Base-by-base conservation (phyloP, 2,113 vertebrate genomes). In the Amazona guildingii region DNA sequence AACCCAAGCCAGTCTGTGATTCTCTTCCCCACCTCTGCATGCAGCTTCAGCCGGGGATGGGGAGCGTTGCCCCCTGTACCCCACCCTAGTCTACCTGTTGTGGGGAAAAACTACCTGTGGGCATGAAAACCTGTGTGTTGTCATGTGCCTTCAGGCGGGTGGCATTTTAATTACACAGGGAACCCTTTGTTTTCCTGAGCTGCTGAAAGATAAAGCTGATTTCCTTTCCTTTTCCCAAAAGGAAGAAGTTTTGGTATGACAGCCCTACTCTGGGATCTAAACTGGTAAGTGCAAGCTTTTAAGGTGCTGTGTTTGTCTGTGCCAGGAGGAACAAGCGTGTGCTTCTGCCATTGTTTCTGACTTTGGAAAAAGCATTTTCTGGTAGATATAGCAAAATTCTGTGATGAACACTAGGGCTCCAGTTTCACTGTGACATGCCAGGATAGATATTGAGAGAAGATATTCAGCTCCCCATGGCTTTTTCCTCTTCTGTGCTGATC, bases 231-330 rank as follows among this genome's bases (percentile, higher is more conserved):
- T 90, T 67, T 76, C 39, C 52, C 48, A 7, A 55, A 92, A 99
- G 98, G 66, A 99, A 98, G 97, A 99, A 98, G 88, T 97, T 97
- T 55, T 99, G 99, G 98, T 98, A 98, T 77, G 97, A 98, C 81
- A 97, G 96, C 46, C 98, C 98, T 51, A 66, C 88, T 6, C 48
- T 98, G 87, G 96, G 84, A 14, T 80, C 97, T 12, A 81, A 97
- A 39, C 73, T 86, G 94, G 98, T 99, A 86, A 72, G 83, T 35
- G 33, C 8, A 51, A 11, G 35, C 10, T 75, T 55, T 55, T 23
- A 7, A 24, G 18, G 21, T 0, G 0, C 23, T 39, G 9, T 19
- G 11, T 67, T 66, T 25, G 1, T 54, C 52, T 44, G 37, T 28
- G 33, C 44, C 24, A 1, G 9, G 37, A 59, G n/a, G 51, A 70